Evolutionary conservation across 1,140 invertebrate species (phyloP).

Genomic region (Drosophila guanche): DNA sequence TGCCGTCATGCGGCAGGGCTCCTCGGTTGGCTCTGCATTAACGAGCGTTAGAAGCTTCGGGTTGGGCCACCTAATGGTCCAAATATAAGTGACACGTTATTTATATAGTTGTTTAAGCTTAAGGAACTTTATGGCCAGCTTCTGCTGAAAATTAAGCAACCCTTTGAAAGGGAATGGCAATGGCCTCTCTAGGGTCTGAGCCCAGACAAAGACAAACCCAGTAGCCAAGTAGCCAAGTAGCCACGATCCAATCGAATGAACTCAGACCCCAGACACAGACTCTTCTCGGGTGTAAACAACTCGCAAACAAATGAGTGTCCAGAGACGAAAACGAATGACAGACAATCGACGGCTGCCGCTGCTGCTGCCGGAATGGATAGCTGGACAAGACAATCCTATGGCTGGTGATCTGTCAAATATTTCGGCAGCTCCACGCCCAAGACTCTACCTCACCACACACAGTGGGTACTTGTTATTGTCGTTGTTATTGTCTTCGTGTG

Average conservation of each 20-base stretch:
- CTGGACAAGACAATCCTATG: too few relatives aligned
- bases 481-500: conserved; percentile 31
- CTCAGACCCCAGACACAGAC: conserved; percentile 28
- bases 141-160: too few relatives aligned
- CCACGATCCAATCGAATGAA: conserved; percentile 14
- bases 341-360: conserved; percentile 23
- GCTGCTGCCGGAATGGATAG: too few relatives aligned
- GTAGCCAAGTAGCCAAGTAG: conserved; percentile 50
- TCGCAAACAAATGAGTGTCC: conserved; percentile 24
- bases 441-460: not conserved
- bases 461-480: not conserved
- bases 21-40: too few relatives aligned
- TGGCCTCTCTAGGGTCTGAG: too few relatives aligned
- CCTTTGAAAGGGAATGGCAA: too few relatives aligned
- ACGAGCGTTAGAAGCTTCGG: too few relatives aligned
- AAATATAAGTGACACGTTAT: too few relatives aligned
- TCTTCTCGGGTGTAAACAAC: conserved; percentile 20
- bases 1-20: too few relatives aligned
- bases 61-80: too few relatives aligned
- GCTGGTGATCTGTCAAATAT: conserved; percentile 70
- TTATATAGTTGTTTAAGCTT: too few relatives aligned
- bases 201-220: conserved; percentile 26
- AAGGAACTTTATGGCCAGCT: too few relatives aligned
- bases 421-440: conserved; percentile 45
- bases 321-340: not conserved